Base-by-base conservation (phyloP, 2,113 vertebrate species). In the Passerina amoena region DNA sequence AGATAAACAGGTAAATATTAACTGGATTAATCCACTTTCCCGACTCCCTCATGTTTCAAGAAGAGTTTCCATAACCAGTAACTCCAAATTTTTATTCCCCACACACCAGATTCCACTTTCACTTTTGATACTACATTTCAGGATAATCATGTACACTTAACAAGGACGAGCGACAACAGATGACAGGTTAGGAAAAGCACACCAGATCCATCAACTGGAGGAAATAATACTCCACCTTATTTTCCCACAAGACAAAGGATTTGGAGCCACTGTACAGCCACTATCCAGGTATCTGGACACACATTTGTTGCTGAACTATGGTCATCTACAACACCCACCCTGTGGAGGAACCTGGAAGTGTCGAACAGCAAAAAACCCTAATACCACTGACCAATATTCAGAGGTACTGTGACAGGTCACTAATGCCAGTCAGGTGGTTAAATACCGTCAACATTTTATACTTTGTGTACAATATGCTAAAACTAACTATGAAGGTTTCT, bases 271-370 rank as follows among this genome's bases (percentile, higher is more conserved):
- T 48, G 9, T 20, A 25, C 10, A 47, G 31, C 23, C 47, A 24
- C 21, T 42, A 35, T 27, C 23, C 6, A 15, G 20, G 37, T 4
- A 7, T 17, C 63, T 38, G 64, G 53, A 63, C 42, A 37, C 5
- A 14, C 4, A 24, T 9, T 18, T 30, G 8, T 2, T 76, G 47
- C 70, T 68, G 3, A 75, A 37, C 51, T 23, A 56, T 0, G 0
- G 12, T 2, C 18, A 53, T 20, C 20, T 47, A 9, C 25, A 59
- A 6, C 2, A 56, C 5, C 13, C 37, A 11, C 15, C 12, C 38
- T 35, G 37, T 0, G 11, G 19, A 27, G 22, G 37, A 82, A 63
- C 12, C 18, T 21, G 14, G 24, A 48, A 51, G 10, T 44, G 31
- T 40, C 57, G 5, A 11, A 61, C 13, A 47, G 17, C 17, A 75